Conservation (phyloP, 2,797 vertebrate genomes). For the Zenarchopterus dispar region DNA sequence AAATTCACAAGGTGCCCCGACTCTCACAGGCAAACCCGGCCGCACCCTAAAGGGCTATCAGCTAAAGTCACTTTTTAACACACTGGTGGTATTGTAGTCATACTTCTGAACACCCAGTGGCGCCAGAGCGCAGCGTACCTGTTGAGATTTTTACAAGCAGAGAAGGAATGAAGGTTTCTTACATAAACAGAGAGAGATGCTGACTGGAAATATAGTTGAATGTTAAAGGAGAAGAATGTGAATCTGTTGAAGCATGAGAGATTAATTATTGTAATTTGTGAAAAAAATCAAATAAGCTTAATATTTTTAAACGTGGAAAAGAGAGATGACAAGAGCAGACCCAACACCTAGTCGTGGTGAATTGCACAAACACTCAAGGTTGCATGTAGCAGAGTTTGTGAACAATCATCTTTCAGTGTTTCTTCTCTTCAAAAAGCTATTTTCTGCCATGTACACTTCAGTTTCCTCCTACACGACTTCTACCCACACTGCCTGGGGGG, state of each 20-base stretch:
- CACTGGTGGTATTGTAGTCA: constrained; percentile 30
- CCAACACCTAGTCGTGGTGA: neutral
- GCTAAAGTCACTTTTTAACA: constrained; percentile 69
- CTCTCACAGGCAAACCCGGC: constrained; percentile 75
- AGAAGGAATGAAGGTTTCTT: neutral
- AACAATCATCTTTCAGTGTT: constrained; percentile 23
- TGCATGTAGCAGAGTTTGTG: constrained; percentile 41
- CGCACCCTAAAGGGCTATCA: constrained; percentile 82
- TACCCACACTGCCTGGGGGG: constrained; percentile 54
- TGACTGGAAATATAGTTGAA: constrained; percentile 13
- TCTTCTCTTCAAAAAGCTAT: constrained; percentile 35
- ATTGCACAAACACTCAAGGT: neutral
- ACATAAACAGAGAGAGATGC: constrained; percentile 50
- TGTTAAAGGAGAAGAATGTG: constrained; percentile 56
- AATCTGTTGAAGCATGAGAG: constrained; percentile 29
- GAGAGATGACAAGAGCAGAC: constrained; percentile 9
- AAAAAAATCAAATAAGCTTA: constrained; percentile 1
- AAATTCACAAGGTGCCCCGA: constrained; percentile 74
- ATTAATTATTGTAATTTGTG: constrained; percentile 31
- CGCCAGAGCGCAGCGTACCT: constrained; percentile 12
- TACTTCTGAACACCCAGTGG: constrained; percentile 50
- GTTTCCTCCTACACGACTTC: constrained; percentile 39
- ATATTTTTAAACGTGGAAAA: neutral
- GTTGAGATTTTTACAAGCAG: neutral
- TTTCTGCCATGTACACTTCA: constrained; percentile 41